These are phyloP conservation scores for Puffinus mauretanicus DNA, from an alignment of 2,113 vertebrate genomes.

Conservation along the genomic window DNA sequence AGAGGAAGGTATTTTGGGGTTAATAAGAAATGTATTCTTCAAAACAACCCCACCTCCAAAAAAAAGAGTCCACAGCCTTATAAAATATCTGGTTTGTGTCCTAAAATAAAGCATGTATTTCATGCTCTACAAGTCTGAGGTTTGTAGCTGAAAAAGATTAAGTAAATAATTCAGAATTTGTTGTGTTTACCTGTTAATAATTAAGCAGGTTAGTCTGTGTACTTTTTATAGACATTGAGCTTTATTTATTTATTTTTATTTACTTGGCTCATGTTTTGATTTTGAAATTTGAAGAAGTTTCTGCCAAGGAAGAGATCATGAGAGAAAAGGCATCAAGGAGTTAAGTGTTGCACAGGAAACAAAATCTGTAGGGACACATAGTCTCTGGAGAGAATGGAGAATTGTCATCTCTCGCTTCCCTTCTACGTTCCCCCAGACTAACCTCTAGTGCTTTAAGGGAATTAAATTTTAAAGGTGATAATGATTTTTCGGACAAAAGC, in stretches of 20 bases:
- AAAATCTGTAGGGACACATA: not conserved
- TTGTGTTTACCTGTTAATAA: slow-evolving; percentile 82
- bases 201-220: slow-evolving; percentile 75
- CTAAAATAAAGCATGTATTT: slow-evolving; percentile 66
- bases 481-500: not conserved
- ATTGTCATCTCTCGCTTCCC: not conserved
- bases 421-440: not conserved
- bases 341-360: slow-evolving; percentile 18
- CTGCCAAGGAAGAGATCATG: not conserved
- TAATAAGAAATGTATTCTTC: slow-evolving; percentile 32
- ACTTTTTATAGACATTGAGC: slow-evolving; percentile 70
- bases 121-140: slow-evolving; percentile 71
- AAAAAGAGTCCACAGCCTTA: not conserved
- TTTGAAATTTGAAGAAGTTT: slow-evolving; percentile 68
- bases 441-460: not conserved
- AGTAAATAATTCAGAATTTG: slow-evolving; percentile 79
- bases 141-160: slow-evolving; percentile 74
- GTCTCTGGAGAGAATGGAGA: slow-evolving; percentile 26
- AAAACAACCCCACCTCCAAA: not conserved
- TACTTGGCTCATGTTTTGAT: slow-evolving; percentile 55
- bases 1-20: slow-evolving; percentile 36
- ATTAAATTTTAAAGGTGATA: slow-evolving; percentile 23
- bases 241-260: slow-evolving; percentile 75
- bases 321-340: slow-evolving; percentile 41
- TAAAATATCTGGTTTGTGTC: slow-evolving; percentile 62